These are phyloP conservation scores for Aythya baeri DNA, from an alignment of 2,113 vertebrate genomes.

Conservation along the genomic window DNA sequence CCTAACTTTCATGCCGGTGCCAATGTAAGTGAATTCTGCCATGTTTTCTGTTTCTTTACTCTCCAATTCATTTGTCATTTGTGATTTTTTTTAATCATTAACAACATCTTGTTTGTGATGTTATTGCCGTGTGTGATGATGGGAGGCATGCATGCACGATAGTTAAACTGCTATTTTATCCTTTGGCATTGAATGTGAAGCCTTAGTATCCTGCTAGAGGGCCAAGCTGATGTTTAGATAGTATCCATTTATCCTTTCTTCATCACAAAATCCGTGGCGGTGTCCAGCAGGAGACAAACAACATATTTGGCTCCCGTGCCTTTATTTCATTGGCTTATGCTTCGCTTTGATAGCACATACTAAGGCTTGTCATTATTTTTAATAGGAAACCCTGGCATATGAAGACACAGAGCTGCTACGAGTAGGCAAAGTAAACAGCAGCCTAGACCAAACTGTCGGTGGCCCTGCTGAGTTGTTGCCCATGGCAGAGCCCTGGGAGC, in stretches of 20 bases:
- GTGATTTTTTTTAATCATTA: background rate
- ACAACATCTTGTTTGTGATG: background rate
- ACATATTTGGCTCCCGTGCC: background rate
- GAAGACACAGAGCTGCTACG: background rate
- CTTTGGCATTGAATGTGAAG: background rate
- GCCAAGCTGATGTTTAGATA: background rate
- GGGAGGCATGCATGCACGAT: background rate
- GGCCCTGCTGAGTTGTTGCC: fast-evolving
- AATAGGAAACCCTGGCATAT: background rate
- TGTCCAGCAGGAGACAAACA: background rate
- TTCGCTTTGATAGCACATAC: background rate
- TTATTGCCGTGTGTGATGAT: background rate
- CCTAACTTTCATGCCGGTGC: background rate
- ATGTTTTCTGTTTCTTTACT: background rate
- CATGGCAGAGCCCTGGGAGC: background rate
- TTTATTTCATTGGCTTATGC: background rate
- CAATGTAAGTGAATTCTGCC: background rate
- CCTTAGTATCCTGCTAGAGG: background rate
- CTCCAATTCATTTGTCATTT: background rate
- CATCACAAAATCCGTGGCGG: background rate
- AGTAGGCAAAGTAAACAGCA: background rate
- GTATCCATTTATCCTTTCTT: background rate
- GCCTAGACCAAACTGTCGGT: fast-evolving
- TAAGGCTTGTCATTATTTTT: background rate
- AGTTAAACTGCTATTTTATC: background rate